Evolutionary conservation across 1,140 invertebrate genomes (phyloP).

Genomic region (Linepithema humile): DNA sequence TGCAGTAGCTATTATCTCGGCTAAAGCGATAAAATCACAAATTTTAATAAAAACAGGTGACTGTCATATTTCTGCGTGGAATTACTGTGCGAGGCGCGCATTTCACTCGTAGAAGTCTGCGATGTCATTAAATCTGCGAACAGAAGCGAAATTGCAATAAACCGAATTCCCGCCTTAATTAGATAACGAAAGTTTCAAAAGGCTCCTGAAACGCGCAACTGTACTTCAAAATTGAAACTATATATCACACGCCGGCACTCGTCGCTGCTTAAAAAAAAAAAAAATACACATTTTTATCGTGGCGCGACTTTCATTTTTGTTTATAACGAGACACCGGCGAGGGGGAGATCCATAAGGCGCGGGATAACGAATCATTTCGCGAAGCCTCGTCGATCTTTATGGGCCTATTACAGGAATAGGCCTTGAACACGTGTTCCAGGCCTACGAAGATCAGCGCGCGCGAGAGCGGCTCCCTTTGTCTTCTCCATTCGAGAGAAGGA

Average conservation of each 20-base stretch:
- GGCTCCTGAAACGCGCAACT: slow-evolving; percentile 5
- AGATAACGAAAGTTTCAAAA: slow-evolving; percentile 24
- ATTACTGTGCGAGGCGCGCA: not conserved
- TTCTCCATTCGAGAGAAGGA: slow-evolving; percentile 44
- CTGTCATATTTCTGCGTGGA: not conserved
- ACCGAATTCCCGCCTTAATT: slow-evolving; percentile 50
- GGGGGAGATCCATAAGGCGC: not conserved
- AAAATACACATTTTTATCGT: not conserved
- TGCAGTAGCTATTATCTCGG: not conserved
- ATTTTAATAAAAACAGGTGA: slow-evolving; percentile 34
- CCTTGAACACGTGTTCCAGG: slow-evolving; percentile 58
- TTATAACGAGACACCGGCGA: not conserved
- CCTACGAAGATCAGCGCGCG: slow-evolving; percentile 22
- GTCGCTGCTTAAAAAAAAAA: slow-evolving; percentile 22
- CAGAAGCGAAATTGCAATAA: slow-evolving; percentile 41
- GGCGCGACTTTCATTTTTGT: slow-evolving; percentile 15
- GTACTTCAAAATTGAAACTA: not conserved
- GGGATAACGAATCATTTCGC: slow-evolving; percentile 31
- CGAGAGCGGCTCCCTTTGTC: slow-evolving; percentile 53
- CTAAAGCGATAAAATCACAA: not conserved
- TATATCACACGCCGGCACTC: not conserved
- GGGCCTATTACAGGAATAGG: slow-evolving; percentile 8
- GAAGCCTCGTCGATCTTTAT: slow-evolving; percentile 31
- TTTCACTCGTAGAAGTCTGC: not conserved
- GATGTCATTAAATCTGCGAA: slow-evolving; percentile 34